Evolutionary conservation across 2,797 vertebrate species (phyloP).

Genomic region (Calcarius lapponicus): DNA sequence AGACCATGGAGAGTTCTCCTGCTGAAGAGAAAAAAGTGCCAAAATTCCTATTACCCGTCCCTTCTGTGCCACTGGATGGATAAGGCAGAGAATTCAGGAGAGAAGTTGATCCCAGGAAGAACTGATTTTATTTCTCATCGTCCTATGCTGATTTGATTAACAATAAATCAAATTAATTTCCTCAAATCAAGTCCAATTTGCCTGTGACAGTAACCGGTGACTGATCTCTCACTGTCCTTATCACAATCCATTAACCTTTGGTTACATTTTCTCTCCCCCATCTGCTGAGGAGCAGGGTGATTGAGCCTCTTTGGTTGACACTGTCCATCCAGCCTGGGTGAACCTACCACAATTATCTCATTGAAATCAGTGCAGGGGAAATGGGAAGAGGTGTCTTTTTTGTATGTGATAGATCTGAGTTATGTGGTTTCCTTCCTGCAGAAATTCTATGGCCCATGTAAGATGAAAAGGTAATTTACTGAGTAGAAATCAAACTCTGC

Average conservation of each 20-base stretch:
- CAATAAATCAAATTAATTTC: background rate
- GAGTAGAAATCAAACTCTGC: background rate
- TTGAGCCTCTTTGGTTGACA: background rate
- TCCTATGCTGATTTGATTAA: background rate
- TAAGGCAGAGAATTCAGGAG: background rate
- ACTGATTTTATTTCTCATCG: background rate
- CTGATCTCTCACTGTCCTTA: background rate
- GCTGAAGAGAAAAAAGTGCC: background rate
- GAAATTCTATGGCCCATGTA: background rate
- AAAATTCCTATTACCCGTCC: accelerated
- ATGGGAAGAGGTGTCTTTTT: background rate
- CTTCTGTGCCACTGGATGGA: background rate
- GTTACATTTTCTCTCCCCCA: background rate
- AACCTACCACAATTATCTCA: background rate
- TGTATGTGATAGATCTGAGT: background rate
- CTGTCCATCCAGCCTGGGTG: background rate
- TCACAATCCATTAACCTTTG: accelerated
- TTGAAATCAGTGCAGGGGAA: background rate
- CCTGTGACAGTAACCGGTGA: accelerated
- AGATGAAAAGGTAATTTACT: background rate
- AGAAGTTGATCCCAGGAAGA: background rate
- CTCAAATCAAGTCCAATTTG: background rate
- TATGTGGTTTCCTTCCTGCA: background rate
- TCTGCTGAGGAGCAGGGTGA: background rate
- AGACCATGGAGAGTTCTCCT: background rate